Evolutionary conservation across 1,140 invertebrate genomes (phyloP), one percentile per base, ranked within the genome.

Genomic region (Epicauta chinensis): DNA sequence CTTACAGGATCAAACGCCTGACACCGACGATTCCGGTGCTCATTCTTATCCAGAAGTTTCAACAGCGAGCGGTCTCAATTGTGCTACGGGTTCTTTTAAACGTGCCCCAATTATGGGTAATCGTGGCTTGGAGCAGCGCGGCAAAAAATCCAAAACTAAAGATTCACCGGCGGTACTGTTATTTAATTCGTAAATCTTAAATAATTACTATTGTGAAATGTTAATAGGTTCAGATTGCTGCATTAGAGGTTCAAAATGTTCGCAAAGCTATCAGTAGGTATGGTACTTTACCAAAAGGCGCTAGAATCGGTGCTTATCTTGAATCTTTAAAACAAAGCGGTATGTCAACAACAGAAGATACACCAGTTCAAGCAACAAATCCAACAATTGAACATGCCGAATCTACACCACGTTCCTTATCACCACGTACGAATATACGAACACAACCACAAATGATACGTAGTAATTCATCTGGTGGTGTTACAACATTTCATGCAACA

Each of bases 261-360:
- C 91, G 94, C 65, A 83, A 91, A 58, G 93, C 93, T 4, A 96
- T 97, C 47, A 96, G 93, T 73, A 81, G 92, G n/a, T 98, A 97
- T 69, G 95, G 95, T 3, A 98, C 96, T 9, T 67, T 94, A 51
- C 95, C 95, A 0, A 99, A 98, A 74, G 92, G 90, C 39, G 91
- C 92, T 10, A 79, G 94, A 29, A 97, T 97, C 59, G 93, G 93
- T 9, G 93, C 93, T 0, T 98, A 94, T 71, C 73, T 98, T 11
- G 93, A 97, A 65, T 97, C 93, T 0, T 71, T 97, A 51, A 78
- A 89, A 30, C 86, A 89, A 60, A 87, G 81, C 63, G 85, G 84
- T n/a, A 76, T 77, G 29, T 73, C 75, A 14, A 71, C 68, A 48
- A 74, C 75, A 47, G 79, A 81, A 32, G 78, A 78, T 31, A 59